phyloP scores from a whole-genome alignment of 2,113 vertebrate genomes.

The Rhodinocichla rosea region DNA sequence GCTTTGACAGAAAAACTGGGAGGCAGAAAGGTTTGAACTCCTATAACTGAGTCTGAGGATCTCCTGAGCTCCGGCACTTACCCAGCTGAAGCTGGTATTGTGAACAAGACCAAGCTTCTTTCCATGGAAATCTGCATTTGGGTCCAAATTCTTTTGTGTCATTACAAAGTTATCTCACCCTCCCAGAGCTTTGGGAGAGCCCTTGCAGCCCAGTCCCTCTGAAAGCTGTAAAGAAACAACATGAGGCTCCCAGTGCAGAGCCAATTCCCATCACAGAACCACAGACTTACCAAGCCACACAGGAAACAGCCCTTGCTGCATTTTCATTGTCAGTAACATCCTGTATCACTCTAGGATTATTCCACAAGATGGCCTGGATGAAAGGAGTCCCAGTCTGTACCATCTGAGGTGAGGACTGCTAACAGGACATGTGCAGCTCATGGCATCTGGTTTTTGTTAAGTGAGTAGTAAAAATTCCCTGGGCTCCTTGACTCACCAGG shows the following conservation, averaged over 20 bases:
- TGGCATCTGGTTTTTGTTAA: constrained; percentile 34
- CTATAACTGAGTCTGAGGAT: not conserved
- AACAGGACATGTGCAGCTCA: not conserved
- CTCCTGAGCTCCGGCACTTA: not conserved
- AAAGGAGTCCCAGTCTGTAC: not conserved
- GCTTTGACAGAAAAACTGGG: not conserved
- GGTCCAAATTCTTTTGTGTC: rapidly evolving
- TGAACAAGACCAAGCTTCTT: not conserved
- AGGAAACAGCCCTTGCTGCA: not conserved
- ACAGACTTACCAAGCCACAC: rapidly evolving
- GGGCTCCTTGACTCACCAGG: not conserved
- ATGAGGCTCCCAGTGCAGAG: not conserved
- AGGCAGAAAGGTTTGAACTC: not conserved
- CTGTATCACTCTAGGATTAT: no score
- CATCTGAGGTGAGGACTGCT: not conserved
- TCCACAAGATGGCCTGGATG: not conserved
- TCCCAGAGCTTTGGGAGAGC: not conserved
- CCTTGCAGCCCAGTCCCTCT: not conserved
- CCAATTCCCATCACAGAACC: rapidly evolving
- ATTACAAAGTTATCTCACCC: not conserved
- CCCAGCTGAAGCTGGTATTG: not conserved
- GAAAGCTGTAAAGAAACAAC: not conserved
- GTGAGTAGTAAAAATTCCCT: constrained; percentile 10
- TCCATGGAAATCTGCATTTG: not conserved
- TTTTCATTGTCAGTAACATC: rapidly evolving